phyloP scores from a whole-genome alignment of 2,888 invertebrate genomes.

The Rhamnusium bicolor region DNA sequence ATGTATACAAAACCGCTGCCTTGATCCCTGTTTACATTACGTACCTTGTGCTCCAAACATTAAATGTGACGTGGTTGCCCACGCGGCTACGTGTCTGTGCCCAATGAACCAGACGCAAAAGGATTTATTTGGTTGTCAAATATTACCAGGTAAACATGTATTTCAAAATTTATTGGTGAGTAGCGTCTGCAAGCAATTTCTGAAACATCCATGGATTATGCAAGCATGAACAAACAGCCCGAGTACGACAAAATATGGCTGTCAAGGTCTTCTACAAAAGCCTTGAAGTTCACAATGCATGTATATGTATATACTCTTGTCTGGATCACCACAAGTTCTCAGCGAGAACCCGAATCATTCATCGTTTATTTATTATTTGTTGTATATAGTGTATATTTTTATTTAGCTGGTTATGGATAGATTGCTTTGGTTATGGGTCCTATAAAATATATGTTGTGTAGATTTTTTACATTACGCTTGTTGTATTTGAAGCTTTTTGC shows the following conservation, averaged over 20 bases:
- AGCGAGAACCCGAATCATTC: slow-evolving; percentile 53
- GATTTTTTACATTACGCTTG: slow-evolving; percentile 25
- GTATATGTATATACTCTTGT: slow-evolving; percentile 42
- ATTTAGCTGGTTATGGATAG: slow-evolving; percentile 44
- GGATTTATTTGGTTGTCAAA: slow-evolving; percentile 73
- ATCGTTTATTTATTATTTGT: slow-evolving; percentile 38
- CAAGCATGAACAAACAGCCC: slow-evolving; percentile 57
- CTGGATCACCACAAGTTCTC: slow-evolving; percentile 60
- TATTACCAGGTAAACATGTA: slow-evolving; percentile 76
- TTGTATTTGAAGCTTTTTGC: slow-evolving; percentile 30
- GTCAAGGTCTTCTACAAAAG: slow-evolving; percentile 63
- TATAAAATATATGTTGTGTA: slow-evolving; percentile 25
- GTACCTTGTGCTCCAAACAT: slow-evolving; percentile 70
- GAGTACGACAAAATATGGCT: slow-evolving; percentile 57
- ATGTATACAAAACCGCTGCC: slow-evolving; percentile 73
- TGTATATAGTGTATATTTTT: slow-evolving; percentile 51
- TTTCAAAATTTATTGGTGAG: slow-evolving; percentile 39
- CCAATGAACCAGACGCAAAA: slow-evolving; percentile 67
- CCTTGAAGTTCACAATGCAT: slow-evolving; percentile 61
- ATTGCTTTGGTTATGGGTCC: slow-evolving; percentile 39
- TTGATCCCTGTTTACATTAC: slow-evolving; percentile 72
- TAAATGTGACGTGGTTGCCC: slow-evolving; percentile 72
- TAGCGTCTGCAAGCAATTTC: slow-evolving; percentile 47
- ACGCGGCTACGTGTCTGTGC: slow-evolving; percentile 76
- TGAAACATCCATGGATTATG: slow-evolving; percentile 52